Evolutionary conservation across 2,797 vertebrate genomes (phyloP), one percentile per base, ranked within the genome.

Genomic region (Pitangus sulphuratus): DNA sequence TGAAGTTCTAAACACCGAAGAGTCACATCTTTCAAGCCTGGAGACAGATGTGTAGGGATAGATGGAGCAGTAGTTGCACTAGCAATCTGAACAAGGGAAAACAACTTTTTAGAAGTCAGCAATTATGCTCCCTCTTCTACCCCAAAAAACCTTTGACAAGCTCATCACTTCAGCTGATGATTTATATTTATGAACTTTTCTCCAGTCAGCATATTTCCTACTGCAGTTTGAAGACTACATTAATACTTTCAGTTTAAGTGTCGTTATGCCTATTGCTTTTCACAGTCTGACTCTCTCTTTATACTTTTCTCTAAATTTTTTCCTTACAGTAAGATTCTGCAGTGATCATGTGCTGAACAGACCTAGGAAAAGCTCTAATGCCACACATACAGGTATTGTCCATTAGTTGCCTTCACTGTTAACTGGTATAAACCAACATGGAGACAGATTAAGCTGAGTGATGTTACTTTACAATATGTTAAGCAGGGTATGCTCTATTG

Each of bases 1-100:
- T 99, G 98, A 84, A 99, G 98, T 93, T 99, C 98, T 95, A 99
- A 97, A 96, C 99, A 99, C 25, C 99, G 98, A 93, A 99, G 98
- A 24, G 98, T 98, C 89, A 99, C 99, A 40, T 99, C 99, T 66
- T 98, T 98, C 91, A 99, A 97, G 28, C 99, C 99, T 2, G 99
- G 99, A 84, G 98, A 98, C 78, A 99, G 97, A 96, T 99, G 98
- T 4, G 98, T 95, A 26, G 99, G 99, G 95, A 99, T 98, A 22
- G 98, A 97, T 28, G 99, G 99, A 18, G 99, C 98, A 40, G 98
- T 98, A 69, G 99, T 99, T 57, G 99, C 98, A 81, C 99, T 99
- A 54, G 99, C 99, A 68, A 99, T 99, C 99, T 99, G 95, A 65
- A 90, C 18, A 91, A 95, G 2, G 21, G 15, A 75, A 91, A 86